phyloP scores from a whole-genome alignment of 1,140 invertebrate species.

The Lordiphosa collinella region DNA sequence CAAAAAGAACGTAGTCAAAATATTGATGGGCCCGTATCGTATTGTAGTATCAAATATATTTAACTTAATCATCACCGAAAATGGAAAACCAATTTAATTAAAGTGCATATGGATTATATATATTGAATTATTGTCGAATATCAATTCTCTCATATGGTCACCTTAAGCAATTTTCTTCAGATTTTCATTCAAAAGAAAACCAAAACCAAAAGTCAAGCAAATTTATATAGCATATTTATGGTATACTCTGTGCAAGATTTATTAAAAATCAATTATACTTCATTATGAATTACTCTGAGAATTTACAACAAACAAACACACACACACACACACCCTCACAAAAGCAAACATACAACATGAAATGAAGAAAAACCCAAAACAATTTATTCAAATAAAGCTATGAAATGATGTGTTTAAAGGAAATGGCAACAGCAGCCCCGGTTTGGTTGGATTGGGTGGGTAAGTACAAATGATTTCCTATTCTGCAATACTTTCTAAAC shows the following conservation, averaged over 20 bases:
- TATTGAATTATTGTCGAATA: constrained; percentile 58
- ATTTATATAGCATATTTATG: constrained; percentile 72
- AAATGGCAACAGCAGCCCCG: no score
- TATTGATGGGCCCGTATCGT: constrained; percentile 67
- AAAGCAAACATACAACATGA: constrained; percentile 16
- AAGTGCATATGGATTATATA: constrained; percentile 55
- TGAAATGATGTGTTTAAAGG: constrained; percentile 72
- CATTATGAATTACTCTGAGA: constrained; percentile 69
- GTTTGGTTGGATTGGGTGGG: background rate
- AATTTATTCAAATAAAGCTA: constrained; percentile 76
- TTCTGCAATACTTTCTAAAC: no score
- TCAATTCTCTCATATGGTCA: constrained; percentile 47
- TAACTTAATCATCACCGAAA: constrained; percentile 61
- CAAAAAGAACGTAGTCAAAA: constrained; percentile 57
- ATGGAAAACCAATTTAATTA: constrained; percentile 57
- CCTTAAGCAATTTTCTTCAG: constrained; percentile 51
- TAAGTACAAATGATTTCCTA: background rate
- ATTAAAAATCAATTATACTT: constrained; percentile 73
- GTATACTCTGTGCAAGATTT: constrained; percentile 73
- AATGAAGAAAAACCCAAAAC: constrained; percentile 18
- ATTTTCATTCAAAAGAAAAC: constrained; percentile 50
- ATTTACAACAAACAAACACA: constrained; percentile 47
- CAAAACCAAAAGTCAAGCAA: constrained; percentile 35
- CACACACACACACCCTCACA: constrained; percentile 27
- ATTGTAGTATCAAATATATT: constrained; percentile 70